phyloP scores from a whole-genome alignment of 2,888 invertebrate species.

The Coelogynopora nodosa region DNA sequence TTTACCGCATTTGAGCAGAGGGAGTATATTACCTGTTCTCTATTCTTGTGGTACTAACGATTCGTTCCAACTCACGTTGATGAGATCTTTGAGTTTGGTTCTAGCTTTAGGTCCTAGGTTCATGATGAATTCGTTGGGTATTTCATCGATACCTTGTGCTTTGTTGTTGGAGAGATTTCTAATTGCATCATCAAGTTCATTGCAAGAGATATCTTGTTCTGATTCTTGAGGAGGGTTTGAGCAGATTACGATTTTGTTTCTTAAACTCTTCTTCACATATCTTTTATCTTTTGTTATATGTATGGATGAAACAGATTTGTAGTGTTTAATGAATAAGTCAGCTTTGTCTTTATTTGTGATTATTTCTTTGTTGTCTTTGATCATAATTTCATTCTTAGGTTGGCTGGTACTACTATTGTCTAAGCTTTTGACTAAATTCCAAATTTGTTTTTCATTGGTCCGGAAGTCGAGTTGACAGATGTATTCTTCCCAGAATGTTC shows the following conservation, averaged over 20 bases:
- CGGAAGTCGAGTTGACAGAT: neutral
- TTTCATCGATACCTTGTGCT: neutral
- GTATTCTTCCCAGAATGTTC: neutral
- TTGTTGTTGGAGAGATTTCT: neutral
- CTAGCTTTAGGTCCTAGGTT: neutral
- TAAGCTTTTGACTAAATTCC: neutral
- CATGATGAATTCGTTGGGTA: neutral
- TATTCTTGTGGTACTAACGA: neutral
- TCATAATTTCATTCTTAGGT: neutral
- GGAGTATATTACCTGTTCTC: neutral
- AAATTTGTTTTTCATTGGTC: neutral
- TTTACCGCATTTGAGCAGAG: neutral
- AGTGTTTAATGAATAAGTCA: neutral
- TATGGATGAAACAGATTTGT: neutral
- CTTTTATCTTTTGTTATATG: neutral
- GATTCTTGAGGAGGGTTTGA: neutral
- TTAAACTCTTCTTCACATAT: neutral
- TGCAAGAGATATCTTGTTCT: neutral
- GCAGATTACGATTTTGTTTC: neutral
- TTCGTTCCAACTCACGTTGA: neutral
- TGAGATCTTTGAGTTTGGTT: neutral
- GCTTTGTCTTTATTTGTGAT: neutral
- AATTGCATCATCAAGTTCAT: neutral
- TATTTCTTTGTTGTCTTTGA: neutral
- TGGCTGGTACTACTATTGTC: neutral